A percentile compares a stretch with the other conserved stretches of the same genome.
Evolutionary conservation across 2,888 invertebrate genomes (phyloP).

Genomic region (Acrobasis suavella): DNA sequence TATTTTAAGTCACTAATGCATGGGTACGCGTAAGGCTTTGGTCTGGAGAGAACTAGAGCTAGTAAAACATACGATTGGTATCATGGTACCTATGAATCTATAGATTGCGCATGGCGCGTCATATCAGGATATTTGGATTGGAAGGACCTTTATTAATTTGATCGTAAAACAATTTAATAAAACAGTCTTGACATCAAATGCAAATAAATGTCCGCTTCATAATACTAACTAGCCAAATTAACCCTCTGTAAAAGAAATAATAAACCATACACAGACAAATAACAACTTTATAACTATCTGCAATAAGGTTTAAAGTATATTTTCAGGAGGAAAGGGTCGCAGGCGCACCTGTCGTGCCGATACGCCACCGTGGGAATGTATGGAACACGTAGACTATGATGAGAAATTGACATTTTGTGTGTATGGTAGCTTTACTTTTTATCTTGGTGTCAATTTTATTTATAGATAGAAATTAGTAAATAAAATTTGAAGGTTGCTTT

Average conservation of each 20-base stretch:
- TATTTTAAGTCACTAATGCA: no score
- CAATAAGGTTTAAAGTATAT: neutral
- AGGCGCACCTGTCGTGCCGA: conserved; percentile 25
- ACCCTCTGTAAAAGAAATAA: neutral
- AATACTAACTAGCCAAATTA: conserved; percentile 10
- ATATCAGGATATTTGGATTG: no score
- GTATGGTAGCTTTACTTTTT: conserved; percentile 1
- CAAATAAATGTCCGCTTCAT: neutral
- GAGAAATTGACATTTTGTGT: conserved; percentile 10
- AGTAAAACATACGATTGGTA: no score
- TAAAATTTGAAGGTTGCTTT: neutral
- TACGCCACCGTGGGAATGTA: conserved; percentile 25
- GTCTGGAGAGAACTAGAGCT: no score
- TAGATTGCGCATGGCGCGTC: no score
- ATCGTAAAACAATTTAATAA: no score
- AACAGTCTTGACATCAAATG: neutral
- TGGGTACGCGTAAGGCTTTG: no score
- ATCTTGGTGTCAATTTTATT: neutral
- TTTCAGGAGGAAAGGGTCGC: neutral
- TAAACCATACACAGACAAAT: conserved; percentile 7
- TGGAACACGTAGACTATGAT: conserved; percentile 11
- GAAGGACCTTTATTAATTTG: no score
- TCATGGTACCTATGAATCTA: no score
- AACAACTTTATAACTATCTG: neutral
- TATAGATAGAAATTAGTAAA: neutral